Conservation (phyloP, 1,140 invertebrate genomes). For the Phymorhynchus buccinoides region DNA sequence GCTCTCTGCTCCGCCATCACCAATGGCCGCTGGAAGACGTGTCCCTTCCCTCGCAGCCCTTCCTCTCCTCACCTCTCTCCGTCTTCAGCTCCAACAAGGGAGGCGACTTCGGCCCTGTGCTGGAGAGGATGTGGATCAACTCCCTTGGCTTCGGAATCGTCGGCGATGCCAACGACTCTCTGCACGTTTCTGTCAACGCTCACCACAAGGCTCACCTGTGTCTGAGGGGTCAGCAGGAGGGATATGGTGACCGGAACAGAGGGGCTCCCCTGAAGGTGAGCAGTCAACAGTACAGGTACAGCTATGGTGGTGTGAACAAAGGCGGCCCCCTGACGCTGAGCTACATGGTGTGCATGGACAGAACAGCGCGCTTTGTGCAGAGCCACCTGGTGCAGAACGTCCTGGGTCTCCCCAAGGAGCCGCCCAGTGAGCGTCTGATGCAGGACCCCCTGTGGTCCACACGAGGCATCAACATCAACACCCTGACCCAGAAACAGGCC, state of each 20-base stretch:
- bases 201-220: constrained; percentile 52
- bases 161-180: constrained; percentile 59
- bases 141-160: constrained; percentile 65
- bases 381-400: constrained; percentile 49
- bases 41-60: constrained; percentile 58
- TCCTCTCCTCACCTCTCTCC: constrained; percentile 48
- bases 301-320: no score
- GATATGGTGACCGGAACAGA: constrained; percentile 39
- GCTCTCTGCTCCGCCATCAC: constrained; percentile 70
- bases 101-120: constrained; percentile 54
- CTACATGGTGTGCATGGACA: constrained; percentile 61
- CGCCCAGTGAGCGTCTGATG: constrained; percentile 83
- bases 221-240: constrained; percentile 51
- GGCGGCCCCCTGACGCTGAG: constrained; percentile 46
- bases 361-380: constrained; percentile 56
- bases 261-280: no score
- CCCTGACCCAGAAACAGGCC: constrained; percentile 80
- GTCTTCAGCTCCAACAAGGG: constrained; percentile 21
- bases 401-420: constrained; percentile 54
- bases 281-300: no score
- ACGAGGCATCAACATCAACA: constrained; percentile 83
- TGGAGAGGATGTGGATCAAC: constrained; percentile 69
- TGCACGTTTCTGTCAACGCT: constrained; percentile 65
- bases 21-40: constrained; percentile 73
- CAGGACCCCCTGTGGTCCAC: constrained; percentile 90